Percentiles rank a stretch among this genome's conserved stretches.
phyloP scores from a whole-genome alignment of 2,797 vertebrate genomes.

The Kryptopterus vitreolus region DNA sequence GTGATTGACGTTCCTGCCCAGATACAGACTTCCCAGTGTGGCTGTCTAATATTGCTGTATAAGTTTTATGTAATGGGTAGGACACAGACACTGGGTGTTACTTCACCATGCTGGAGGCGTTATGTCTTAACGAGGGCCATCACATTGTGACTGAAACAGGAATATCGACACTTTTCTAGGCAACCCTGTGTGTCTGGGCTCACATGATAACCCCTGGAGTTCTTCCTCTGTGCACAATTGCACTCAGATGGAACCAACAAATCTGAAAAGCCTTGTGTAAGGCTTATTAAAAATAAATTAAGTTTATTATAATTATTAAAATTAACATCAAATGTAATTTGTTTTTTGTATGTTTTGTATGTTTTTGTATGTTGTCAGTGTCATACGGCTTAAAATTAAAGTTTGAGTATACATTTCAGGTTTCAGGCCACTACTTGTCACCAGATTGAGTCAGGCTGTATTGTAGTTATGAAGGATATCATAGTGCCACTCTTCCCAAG shows the following conservation, averaged over 20 bases:
- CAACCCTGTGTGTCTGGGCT: conserved; percentile 42
- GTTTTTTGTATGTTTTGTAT: neutral
- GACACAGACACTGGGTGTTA: conserved; percentile 38
- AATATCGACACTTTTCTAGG: conserved; percentile 45
- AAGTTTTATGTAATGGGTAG: conserved; percentile 3
- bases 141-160: conserved; percentile 43
- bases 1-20: conserved; percentile 5
- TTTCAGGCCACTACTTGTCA: neutral
- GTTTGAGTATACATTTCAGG: neutral
- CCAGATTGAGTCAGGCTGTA: neutral
- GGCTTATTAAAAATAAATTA: no score
- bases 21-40: conserved; percentile 14
- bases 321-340: conserved; percentile 13
- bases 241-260: conserved; percentile 23
- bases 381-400: neutral
- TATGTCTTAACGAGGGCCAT: conserved; percentile 52
- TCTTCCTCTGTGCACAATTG: neutral
- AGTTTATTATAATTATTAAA: conserved; percentile 16
- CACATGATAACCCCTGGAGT: conserved; percentile 37
- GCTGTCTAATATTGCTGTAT: conserved; percentile 38
- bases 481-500: neutral
- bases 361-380: neutral
- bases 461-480: neutral
- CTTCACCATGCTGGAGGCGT: conserved; percentile 42
- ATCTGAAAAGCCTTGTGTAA: conserved; percentile 17